A percentile compares a stretch with the other conserved stretches of the same genome.
Conservation (phyloP, 2,888 invertebrate genomes). For the Lasiommata megera region DNA sequence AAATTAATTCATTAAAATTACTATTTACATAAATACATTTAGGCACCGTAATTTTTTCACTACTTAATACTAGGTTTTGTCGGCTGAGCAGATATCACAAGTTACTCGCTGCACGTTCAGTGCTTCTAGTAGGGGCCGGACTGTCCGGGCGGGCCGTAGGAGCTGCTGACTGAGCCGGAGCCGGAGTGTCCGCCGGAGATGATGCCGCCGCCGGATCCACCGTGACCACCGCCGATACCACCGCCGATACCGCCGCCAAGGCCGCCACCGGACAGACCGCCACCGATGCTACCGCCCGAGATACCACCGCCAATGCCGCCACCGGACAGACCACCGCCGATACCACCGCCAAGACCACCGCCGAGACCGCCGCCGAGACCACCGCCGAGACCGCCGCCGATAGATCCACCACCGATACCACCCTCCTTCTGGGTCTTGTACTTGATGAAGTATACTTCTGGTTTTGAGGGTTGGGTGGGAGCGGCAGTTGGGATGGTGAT, state of each 20-base stretch:
- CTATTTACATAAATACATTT: slow-evolving; percentile 82
- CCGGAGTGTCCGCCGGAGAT: slow-evolving; percentile 48
- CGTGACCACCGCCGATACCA: slow-evolving; percentile 49
- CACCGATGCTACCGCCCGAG: slow-evolving; percentile 19
- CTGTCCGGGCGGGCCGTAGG: slow-evolving; percentile 84
- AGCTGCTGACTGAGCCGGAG: slow-evolving; percentile 74
- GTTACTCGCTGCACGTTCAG: slow-evolving; percentile 47
- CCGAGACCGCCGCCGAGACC: slow-evolving; percentile 39
- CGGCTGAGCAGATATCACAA: slow-evolving; percentile 79
- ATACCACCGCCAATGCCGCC: slow-evolving; percentile 43
- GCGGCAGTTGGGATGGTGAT: slow-evolving; percentile 87
- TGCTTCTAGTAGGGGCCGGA: slow-evolving; percentile 84
- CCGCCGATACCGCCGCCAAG: slow-evolving; percentile 48
- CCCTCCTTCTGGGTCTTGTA: slow-evolving; percentile 87
- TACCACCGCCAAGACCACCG: slow-evolving; percentile 38
- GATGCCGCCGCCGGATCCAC: slow-evolving; percentile 45
- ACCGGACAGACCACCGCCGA: slow-evolving; percentile 39
- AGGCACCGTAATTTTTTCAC: slow-evolving; percentile 82
- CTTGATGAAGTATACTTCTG: slow-evolving; percentile 92
- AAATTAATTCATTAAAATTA: slow-evolving; percentile 77
- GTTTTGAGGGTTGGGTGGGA: slow-evolving; percentile 89
- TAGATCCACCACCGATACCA: slow-evolving; percentile 49
- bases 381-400: slow-evolving; percentile 49
- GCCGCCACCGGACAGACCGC: slow-evolving; percentile 45
- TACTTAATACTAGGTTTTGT: slow-evolving; percentile 74